Evolutionary conservation across 2,113 vertebrate genomes (phyloP).

Genomic region (Pandion haliaetus): DNA sequence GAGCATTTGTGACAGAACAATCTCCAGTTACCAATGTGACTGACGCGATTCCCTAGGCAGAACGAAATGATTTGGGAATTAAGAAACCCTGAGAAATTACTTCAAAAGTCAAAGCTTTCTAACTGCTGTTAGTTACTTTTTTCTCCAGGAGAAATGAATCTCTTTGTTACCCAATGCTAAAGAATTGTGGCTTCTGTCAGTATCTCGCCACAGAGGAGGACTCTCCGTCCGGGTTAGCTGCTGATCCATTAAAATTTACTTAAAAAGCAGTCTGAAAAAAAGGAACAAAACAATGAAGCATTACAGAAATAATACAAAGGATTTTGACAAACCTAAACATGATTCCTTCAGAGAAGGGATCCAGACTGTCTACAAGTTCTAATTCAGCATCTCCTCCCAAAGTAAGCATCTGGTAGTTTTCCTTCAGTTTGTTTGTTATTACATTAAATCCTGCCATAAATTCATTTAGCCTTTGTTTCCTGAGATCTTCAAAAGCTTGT

Average conservation of each 20-base stretch:
- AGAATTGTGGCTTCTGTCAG: background rate
- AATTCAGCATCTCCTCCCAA: constrained; percentile 94
- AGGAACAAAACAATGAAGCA: background rate
- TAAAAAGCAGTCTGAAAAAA: background rate
- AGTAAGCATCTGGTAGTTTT: constrained; percentile 99
- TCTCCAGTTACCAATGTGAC: background rate
- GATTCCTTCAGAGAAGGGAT: constrained; percentile 98
- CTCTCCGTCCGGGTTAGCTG: background rate
- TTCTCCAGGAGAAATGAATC: background rate
- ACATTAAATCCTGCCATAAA: constrained; percentile 97
- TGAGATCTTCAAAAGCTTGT: constrained; percentile 85
- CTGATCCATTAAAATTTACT: background rate
- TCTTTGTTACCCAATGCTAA: fast-evolving
- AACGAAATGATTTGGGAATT: background rate
- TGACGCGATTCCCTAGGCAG: background rate
- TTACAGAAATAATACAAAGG: background rate
- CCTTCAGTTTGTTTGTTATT: constrained; percentile 97
- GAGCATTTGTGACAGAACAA: background rate
- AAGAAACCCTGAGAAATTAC: background rate
- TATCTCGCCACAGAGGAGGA: background rate
- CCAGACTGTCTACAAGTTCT: constrained; percentile 95
- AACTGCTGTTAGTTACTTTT: background rate
- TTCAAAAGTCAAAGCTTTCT: background rate
- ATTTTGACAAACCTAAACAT: constrained; percentile 86
- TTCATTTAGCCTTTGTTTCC: constrained; percentile 92